Conservation (phyloP, 2,888 invertebrate species). For the Ennomos erosarius region DNA sequence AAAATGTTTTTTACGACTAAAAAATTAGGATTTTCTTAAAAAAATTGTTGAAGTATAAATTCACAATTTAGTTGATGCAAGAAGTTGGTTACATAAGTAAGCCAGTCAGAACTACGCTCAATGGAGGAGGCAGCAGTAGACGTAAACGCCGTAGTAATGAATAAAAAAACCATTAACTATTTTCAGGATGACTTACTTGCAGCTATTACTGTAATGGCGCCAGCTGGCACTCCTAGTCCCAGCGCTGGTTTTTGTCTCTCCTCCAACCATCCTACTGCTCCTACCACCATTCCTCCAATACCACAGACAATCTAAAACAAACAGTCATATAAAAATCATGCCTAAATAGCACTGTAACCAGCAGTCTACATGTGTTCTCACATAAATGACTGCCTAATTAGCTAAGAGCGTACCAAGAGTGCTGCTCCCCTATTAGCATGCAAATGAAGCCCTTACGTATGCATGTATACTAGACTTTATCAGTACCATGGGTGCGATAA, state of each 20-base stretch:
- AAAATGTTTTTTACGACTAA: too few species aligned
- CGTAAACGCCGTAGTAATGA: too few species aligned
- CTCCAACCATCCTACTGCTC: conserved; percentile 85
- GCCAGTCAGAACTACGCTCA: too few species aligned
- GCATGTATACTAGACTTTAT: conserved; percentile 37
- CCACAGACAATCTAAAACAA: conserved; percentile 84
- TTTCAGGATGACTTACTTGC: conserved; percentile 65
- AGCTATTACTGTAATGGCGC: conserved; percentile 82
- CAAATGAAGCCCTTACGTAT: conserved; percentile 39
- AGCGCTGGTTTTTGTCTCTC: conserved; percentile 79
- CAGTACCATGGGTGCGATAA: conserved; percentile 13
- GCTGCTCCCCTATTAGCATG: conserved; percentile 43
- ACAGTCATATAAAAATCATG: too few species aligned
- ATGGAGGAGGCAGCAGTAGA: too few species aligned
- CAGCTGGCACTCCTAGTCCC: conserved; percentile 84
- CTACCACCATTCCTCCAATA: conserved; percentile 83
- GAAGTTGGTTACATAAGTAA: too few species aligned
- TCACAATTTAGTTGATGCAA: too few species aligned
- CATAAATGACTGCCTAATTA: conserved; percentile 24
- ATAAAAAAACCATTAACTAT: too few species aligned
- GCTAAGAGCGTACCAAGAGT: conserved; percentile 19
- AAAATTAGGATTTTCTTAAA: too few species aligned
- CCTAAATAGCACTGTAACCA: too few species aligned
- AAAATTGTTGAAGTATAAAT: too few species aligned
- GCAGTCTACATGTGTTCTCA: background rate